Evolutionary conservation across 1,140 invertebrate species (phyloP).

Genomic region (Linepithema humile): DNA sequence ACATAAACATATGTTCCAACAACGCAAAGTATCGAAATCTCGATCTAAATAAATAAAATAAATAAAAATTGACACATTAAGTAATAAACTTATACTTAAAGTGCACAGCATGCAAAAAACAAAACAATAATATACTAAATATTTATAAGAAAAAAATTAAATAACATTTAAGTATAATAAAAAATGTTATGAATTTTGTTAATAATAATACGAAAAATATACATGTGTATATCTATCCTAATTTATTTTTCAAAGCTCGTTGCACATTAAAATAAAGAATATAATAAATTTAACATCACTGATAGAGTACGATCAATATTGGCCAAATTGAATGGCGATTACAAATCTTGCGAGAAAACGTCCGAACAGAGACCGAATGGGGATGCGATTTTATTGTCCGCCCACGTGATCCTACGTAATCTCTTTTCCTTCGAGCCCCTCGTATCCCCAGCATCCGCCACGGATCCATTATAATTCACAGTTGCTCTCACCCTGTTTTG

Average conservation of each 20-base stretch:
- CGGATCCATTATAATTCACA: constrained; percentile 26
- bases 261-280: too few relatives aligned
- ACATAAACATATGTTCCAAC: background rate
- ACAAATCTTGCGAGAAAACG: background rate
- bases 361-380: background rate
- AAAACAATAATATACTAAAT: too few relatives aligned
- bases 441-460: background rate
- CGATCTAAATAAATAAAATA: too few relatives aligned
- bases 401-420: background rate
- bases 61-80: too few relatives aligned
- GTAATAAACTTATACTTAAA: too few relatives aligned
- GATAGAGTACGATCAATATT: background rate
- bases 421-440: background rate
- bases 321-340: background rate
- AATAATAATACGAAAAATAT: too few relatives aligned
- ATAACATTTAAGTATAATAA: too few relatives aligned
- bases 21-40: too few relatives aligned
- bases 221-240: too few relatives aligned
- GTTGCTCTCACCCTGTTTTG: background rate
- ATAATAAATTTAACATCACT: background rate
- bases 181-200: too few relatives aligned
- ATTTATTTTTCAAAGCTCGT: background rate
- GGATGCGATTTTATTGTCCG: background rate
- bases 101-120: too few relatives aligned
- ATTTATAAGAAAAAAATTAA: too few relatives aligned